Evolutionary conservation across 2,113 vertebrate genomes (phyloP).

Genomic region (Toxotes chatareus): DNA sequence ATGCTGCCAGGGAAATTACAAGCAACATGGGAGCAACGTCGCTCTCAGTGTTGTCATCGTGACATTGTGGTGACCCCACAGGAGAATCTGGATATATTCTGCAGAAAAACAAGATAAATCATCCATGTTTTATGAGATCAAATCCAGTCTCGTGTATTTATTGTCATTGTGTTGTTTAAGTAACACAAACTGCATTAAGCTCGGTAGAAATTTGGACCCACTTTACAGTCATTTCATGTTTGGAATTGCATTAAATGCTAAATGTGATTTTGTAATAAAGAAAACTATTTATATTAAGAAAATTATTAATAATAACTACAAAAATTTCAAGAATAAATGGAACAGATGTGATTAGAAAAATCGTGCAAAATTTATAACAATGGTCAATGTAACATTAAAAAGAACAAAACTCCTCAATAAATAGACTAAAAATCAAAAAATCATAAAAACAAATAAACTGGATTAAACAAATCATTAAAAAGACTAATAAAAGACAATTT

Average conservation of each 20-base stretch:
- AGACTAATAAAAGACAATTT: not conserved
- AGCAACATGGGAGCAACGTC: slow-evolving; percentile 1
- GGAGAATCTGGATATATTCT: not conserved
- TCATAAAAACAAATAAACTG: not conserved
- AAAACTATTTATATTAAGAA: no score
- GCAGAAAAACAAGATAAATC: slow-evolving; percentile 14
- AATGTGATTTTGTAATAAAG: no score
- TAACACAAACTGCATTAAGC: not conserved
- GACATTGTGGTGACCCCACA: not conserved
- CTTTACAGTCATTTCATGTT: not conserved
- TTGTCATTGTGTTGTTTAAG: slow-evolving; percentile 2
- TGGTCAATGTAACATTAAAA: not conserved
- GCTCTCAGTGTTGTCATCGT: not conserved
- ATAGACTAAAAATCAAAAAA: no score
- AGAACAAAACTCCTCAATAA: not conserved
- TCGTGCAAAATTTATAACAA: not conserved
- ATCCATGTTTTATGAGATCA: not conserved
- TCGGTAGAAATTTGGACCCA: not conserved
- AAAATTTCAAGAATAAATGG: not conserved
- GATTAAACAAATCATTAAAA: not conserved
- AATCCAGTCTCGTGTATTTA: not conserved
- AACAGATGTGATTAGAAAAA: not conserved
- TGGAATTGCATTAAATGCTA: not conserved
- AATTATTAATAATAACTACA: no score
- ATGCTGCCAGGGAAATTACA: slow-evolving; percentile 7